phyloP scores from a whole-genome alignment of 2,888 invertebrate genomes.

The Rhynchonema sp. region DNA sequence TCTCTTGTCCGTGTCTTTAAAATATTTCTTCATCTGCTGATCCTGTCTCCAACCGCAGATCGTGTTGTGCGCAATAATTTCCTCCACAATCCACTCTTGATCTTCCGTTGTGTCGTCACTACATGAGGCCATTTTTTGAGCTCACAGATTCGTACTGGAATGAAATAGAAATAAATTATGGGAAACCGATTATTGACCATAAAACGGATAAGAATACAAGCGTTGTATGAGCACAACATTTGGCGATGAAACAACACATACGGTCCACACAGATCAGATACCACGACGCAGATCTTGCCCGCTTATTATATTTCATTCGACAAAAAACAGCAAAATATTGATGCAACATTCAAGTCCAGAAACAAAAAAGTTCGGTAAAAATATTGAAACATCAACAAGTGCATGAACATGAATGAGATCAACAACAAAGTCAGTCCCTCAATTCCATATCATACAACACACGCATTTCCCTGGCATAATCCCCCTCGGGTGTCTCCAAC shows the following conservation, averaged over 20 bases:
- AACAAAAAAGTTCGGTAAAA: neutral
- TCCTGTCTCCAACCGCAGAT: neutral
- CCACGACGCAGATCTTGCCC: neutral
- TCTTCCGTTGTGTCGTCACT: neutral
- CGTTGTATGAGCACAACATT: too few relatives aligned
- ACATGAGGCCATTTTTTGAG: neutral
- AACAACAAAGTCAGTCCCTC: neutral
- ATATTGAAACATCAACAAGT: neutral
- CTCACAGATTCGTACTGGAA: too few relatives aligned
- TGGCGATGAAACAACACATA: too few relatives aligned
- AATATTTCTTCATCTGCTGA: neutral
- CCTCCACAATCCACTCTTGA: neutral
- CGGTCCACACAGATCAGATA: neutral
- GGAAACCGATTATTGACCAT: too few relatives aligned
- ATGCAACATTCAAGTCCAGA: neutral
- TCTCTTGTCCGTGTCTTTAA: too few relatives aligned
- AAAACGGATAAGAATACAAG: too few relatives aligned
- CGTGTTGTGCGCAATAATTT: neutral
- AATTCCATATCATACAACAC: neutral
- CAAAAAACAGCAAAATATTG: neutral
- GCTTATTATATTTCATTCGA: neutral
- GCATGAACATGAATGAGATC: neutral
- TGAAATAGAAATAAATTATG: too few relatives aligned
- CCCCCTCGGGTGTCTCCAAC: conserved; percentile 30
- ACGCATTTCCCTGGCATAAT: neutral